phyloP scores from a whole-genome alignment of 23 tunicate genomes.

The Clavelina lepadiformis region DNA sequence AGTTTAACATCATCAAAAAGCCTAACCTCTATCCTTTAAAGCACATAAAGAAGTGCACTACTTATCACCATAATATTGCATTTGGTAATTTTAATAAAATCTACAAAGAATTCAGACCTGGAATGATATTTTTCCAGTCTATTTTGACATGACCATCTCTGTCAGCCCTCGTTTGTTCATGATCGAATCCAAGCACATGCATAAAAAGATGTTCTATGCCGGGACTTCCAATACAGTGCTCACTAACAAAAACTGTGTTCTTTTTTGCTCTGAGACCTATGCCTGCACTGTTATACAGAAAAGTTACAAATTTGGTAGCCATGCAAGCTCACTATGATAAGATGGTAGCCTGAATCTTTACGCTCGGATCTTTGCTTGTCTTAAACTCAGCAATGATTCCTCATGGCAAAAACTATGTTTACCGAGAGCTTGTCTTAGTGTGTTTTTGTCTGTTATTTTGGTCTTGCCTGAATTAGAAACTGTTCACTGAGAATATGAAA shows the following conservation, averaged over 20 bases:
- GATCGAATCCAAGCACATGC: conserved; percentile 22
- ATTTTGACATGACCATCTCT: conserved; percentile 11
- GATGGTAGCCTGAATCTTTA: no score
- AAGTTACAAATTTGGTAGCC: background rate
- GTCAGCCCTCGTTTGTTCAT: conserved; percentile 8
- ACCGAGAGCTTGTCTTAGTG: no score
- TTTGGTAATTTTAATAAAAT: background rate
- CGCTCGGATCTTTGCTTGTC: no score
- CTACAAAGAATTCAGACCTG: background rate
- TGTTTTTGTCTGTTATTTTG: no score
- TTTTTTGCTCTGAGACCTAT: background rate
- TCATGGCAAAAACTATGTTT: no score
- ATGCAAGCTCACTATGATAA: no score
- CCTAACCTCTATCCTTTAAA: no score
- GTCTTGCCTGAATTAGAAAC: no score
- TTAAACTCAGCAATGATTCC: background rate
- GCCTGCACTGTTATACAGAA: background rate
- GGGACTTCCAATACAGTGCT: background rate
- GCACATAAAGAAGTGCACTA: background rate
- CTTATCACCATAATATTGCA: background rate
- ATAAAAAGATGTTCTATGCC: conserved; percentile 4
- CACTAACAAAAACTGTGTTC: background rate
- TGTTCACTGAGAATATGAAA: no score
- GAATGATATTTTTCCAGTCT: conserved; percentile 1
- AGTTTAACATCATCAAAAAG: background rate